These are phyloP conservation scores for Blennius ocellaris DNA, from an alignment of 2,113 vertebrate species.

Conservation along the genomic window DNA sequence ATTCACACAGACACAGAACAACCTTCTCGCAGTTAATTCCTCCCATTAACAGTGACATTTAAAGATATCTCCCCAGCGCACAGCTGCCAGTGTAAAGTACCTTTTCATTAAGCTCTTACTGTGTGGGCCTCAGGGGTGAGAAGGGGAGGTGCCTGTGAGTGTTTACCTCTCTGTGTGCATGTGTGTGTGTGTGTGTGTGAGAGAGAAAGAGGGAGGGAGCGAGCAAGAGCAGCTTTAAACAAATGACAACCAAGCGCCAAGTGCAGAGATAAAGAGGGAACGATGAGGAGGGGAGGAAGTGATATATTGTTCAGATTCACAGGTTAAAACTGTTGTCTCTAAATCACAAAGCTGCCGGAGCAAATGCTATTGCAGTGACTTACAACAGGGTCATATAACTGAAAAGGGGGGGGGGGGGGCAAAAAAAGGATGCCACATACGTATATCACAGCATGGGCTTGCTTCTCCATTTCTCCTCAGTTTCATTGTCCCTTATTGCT, in stretches of 20 bases:
- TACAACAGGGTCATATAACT: slow-evolving; percentile 49
- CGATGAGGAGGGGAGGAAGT: slow-evolving; percentile 21
- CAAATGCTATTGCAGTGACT: slow-evolving; percentile 38
- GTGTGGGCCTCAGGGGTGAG: slow-evolving; percentile 65
- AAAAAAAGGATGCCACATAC: not conserved
- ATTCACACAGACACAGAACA: slow-evolving; percentile 49
- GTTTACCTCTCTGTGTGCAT: slow-evolving; percentile 22
- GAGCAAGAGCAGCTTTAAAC: slow-evolving; percentile 18
- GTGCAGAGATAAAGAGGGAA: slow-evolving; percentile 31
- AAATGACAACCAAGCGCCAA: slow-evolving; percentile 30
- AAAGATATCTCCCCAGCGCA: slow-evolving; percentile 70
- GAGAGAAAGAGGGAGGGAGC: slow-evolving; percentile 1
- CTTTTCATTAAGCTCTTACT: slow-evolving; percentile 79
- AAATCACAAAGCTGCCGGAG: slow-evolving; percentile 60
- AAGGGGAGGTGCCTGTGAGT: slow-evolving; percentile 33
- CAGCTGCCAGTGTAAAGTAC: slow-evolving; percentile 68
- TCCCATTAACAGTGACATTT: slow-evolving; percentile 75
- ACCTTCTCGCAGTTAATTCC: slow-evolving; percentile 61
- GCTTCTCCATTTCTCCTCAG: slow-evolving; percentile 6
- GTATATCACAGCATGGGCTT: slow-evolving; percentile 30
- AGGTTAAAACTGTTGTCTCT: slow-evolving; percentile 49
- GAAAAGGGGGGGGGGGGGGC: no score
- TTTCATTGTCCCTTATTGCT: slow-evolving; percentile 8
- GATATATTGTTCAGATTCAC: slow-evolving; percentile 47
- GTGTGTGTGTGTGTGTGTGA: slow-evolving; percentile 2